Evolutionary conservation across 2,888 invertebrate genomes (phyloP).

Genomic region (Bruchidius siliquastri): DNA sequence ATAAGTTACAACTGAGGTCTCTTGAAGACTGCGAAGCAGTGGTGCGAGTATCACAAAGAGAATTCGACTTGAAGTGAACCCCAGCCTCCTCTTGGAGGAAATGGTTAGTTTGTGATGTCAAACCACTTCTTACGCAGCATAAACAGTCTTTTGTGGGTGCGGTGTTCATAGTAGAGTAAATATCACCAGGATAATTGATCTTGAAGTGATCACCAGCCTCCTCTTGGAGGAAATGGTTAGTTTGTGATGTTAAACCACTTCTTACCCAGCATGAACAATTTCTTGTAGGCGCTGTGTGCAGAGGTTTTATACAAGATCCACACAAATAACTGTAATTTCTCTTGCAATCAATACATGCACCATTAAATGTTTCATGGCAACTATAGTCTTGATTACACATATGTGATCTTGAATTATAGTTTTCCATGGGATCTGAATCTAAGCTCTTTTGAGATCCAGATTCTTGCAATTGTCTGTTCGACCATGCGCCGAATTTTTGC

Average conservation of each 20-base stretch:
- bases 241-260: background rate
- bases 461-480: background rate
- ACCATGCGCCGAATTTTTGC: slow-evolving; percentile 19
- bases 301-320: too few species aligned
- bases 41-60: background rate
- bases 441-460: background rate
- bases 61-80: background rate
- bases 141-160: background rate
- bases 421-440: too few species aligned
- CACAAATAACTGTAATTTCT: too few species aligned
- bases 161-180: too few species aligned
- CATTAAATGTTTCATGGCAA: too few species aligned
- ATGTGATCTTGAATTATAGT: too few species aligned
- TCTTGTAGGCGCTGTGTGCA: background rate
- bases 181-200: background rate
- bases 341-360: too few species aligned
- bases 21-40: too few species aligned
- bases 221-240: background rate
- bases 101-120: background rate
- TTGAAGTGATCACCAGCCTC: background rate
- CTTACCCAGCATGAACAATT: background rate
- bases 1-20: background rate
- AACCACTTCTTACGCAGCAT: background rate
- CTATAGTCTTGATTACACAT: too few species aligned
- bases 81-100: background rate